phyloP scores from a whole-genome alignment of 2,113 vertebrate genomes.

The Syrmaticus mikado region DNA sequence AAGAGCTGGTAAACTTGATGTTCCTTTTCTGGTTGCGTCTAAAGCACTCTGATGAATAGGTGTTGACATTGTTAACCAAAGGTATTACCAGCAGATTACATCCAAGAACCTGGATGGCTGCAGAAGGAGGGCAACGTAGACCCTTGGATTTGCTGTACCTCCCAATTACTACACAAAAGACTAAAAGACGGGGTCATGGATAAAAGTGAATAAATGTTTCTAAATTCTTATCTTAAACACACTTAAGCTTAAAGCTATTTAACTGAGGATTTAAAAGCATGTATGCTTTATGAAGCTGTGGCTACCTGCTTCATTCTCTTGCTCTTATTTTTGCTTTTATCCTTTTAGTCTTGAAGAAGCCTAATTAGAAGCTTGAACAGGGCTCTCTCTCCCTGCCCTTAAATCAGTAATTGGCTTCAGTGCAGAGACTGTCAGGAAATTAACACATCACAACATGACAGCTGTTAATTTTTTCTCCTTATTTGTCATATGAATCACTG shows the following conservation, averaged over 20 bases:
- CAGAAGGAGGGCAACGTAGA: conserved; percentile 74
- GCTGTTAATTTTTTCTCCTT: conserved; percentile 97
- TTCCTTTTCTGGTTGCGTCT: conserved; percentile 14
- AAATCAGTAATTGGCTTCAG: conserved; percentile 99
- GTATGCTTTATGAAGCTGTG: conserved; percentile 75
- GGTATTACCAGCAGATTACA: conserved; percentile 85
- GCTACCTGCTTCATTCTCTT: conserved; percentile 86
- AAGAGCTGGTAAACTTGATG: not conserved
- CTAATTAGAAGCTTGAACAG: conserved; percentile 97
- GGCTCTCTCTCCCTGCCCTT: conserved; percentile 94
- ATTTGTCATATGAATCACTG: conserved; percentile 94
- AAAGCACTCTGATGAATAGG: conserved; percentile 69
- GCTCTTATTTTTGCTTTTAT: conserved; percentile 95
- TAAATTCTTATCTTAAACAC: conserved; percentile 86
- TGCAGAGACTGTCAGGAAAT: conserved; percentile 98
- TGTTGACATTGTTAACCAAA: conserved; percentile 85
- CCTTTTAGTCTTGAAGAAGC: conserved; percentile 96
- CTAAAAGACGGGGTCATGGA: conserved; percentile 80
- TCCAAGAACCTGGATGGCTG: conserved; percentile 66
- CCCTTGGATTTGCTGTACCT: conserved; percentile 74
- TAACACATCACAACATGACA: conserved; percentile 99
- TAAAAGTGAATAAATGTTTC: conserved; percentile 91
- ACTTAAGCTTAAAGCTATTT: conserved; percentile 84
- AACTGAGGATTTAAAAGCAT: conserved; percentile 81
- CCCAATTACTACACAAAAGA: conserved; percentile 87